Conservation (phyloP, 1,140 invertebrate species). For the Diplogasteroides magnus region DNA sequence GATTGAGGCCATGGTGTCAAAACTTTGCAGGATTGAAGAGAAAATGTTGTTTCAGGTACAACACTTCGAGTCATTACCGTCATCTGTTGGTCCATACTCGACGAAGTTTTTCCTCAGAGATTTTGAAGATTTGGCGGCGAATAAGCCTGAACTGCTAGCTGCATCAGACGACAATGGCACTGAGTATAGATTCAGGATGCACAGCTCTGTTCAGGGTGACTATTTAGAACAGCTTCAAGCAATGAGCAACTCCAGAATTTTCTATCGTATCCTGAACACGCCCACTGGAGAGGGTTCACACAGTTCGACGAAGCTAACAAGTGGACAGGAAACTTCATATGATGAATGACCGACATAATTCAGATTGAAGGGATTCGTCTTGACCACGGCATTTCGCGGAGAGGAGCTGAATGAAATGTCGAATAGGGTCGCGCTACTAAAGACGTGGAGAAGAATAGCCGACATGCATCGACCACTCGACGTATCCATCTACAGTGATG, state of each 20-base stretch:
- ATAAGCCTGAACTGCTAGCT: neutral
- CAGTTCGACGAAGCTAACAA: conserved; percentile 20
- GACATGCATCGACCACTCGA: too few relatives aligned
- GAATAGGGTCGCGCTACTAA: conserved; percentile 42
- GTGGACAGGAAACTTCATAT: conserved; percentile 1
- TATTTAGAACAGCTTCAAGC: neutral
- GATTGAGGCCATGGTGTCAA: conserved; percentile 20
- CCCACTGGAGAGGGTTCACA: conserved; percentile 54
- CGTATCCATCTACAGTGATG: conserved; percentile 46
- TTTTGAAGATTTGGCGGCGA: conserved; percentile 42
- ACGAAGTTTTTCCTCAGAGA: conserved; percentile 54
- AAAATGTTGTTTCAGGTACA: conserved; percentile 8
- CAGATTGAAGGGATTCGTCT: conserved; percentile 38
- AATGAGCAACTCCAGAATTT: conserved; percentile 47
- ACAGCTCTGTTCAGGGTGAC: neutral
- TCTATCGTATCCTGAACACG: conserved; percentile 52
- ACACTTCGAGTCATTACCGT: conserved; percentile 42
- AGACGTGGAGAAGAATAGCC: conserved; percentile 46
- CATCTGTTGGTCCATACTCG: conserved; percentile 48
- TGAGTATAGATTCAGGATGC: too few relatives aligned
- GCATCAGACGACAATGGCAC: neutral
- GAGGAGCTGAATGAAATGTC: conserved; percentile 51
- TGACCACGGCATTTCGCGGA: conserved; percentile 51
- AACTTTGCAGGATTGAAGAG: conserved; percentile 33
- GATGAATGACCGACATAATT: conserved; percentile 7